Evolutionary conservation across 2,888 invertebrate genomes (phyloP), one percentile per base, ranked within the genome.

Genomic region (Nemotelus nigrinus): DNA sequence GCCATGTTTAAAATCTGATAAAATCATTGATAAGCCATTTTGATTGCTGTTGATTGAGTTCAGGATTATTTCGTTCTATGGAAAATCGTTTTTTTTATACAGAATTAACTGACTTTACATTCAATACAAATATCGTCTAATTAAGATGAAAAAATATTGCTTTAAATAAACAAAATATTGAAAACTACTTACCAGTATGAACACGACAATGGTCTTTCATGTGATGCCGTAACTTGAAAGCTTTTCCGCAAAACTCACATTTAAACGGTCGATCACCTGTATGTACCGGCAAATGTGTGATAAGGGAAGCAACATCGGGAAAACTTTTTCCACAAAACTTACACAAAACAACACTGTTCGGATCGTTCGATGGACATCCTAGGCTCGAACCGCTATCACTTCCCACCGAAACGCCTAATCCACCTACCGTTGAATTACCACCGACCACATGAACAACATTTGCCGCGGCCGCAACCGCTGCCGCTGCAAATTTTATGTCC

Each of bases 191-290:
- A 91, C 91, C 96, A 83, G 96, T 96, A 87, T 96, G 96, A 81
- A 96, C 96, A 85, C 96, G 92, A 89, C 95, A 96, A 87, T 96
- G 96, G 89, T 96, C 96, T 89, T 96, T 96, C 96, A 96, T 96
- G 89, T 96, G 96, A 87, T 96, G 96, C 80, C 96, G 91, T 85
- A 96, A 89, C 87, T 96, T 96, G 90, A 96, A 96, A 83, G 96
- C 96, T 89, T 96, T 96, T 81, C 96, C 96, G 88, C 96, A 96
- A 89, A 95, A 96, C 88, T 96, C 96, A 90, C 96, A 96, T 89
- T 95, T 96, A 88, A 96, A 96, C 79, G 96, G 96, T 85, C 96
- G 89, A 86, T 96, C 96, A 82, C 96, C 96, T 78, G 96, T 96
- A 88, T 96, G 96, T 81, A 94, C 94, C 79, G 95, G 95, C 85